Conservation (phyloP, 2,888 invertebrate genomes). For the Drosophila antonietae region DNA sequence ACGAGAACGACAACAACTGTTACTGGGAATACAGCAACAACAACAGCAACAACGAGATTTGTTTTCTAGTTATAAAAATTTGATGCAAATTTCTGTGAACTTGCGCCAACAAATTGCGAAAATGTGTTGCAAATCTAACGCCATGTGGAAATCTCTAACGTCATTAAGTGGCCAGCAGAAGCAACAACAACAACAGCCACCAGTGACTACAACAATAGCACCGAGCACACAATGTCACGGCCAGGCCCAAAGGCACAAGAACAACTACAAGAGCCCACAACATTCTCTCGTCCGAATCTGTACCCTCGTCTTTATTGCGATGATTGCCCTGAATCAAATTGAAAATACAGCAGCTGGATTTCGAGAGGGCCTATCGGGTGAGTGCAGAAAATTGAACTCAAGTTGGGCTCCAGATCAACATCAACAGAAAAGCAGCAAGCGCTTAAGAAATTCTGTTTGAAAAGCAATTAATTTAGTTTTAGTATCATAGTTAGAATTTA, state of each 20-base stretch:
- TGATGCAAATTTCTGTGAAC: conserved; percentile 70
- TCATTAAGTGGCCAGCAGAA: conserved; percentile 47
- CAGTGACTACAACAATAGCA: conserved; percentile 22
- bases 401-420: too few relatives aligned
- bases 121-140: conserved; percentile 75
- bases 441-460: too few relatives aligned
- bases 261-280: conserved; percentile 16
- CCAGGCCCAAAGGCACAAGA: conserved; percentile 19
- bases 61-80: conserved; percentile 39
- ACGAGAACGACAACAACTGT: conserved; percentile 8
- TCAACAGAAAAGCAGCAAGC: too few relatives aligned
- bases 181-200: conserved; percentile 25
- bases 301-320: conserved; percentile 23
- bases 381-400: conserved; percentile 26
- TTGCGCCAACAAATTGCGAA: conserved; percentile 57
- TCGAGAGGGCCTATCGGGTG: conserved; percentile 59
- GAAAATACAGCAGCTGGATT: conserved; percentile 43
- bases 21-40: conserved; percentile 29
- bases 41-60: conserved; percentile 13
- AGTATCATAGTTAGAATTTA: neutral
- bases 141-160: conserved; percentile 64
- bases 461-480: too few relatives aligned
- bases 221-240: conserved; percentile 38
- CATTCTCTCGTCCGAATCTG: conserved; percentile 25
- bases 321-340: conserved; percentile 49